These are phyloP conservation scores for Azorinus chamasolen DNA, from an alignment of 2,888 invertebrate species.

Conservation along the genomic window DNA sequence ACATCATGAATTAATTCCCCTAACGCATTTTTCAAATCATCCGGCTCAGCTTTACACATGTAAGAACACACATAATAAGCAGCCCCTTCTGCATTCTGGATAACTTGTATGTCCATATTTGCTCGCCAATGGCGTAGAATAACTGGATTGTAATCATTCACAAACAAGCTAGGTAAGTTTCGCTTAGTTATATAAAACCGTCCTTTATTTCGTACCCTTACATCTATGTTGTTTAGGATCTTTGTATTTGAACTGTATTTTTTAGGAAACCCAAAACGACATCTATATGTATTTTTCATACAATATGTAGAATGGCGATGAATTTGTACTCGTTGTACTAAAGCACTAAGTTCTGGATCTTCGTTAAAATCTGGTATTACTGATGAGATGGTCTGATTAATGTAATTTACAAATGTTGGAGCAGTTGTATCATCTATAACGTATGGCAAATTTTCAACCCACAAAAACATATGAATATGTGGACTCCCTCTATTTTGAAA, in stretches of 20 bases:
- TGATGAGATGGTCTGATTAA: conserved; percentile 8
- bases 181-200: conserved; percentile 37
- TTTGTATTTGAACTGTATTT: too few species aligned
- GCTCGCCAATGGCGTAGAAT: conserved; percentile 46
- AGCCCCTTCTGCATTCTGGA: conserved; percentile 50
- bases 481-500: conserved; percentile 52
- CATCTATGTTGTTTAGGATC: too few species aligned
- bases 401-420: conserved; percentile 13
- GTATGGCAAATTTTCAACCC: conserved; percentile 17
- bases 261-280: conserved; percentile 41
- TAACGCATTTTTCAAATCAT: conserved; percentile 44
- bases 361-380: not conserved
- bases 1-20: conserved; percentile 22
- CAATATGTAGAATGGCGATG: conserved; percentile 4
- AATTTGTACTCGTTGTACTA: conserved; percentile 5
- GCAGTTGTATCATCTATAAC: conserved; percentile 9
- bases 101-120: conserved; percentile 49
- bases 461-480: conserved; percentile 48
- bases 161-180: not conserved
- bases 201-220: conserved; percentile 40
- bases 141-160: conserved; percentile 41
- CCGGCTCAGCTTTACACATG: conserved; percentile 42
- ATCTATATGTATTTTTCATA: not conserved
- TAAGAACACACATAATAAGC: conserved; percentile 51
- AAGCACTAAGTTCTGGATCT: not conserved